A percentile compares a stretch with the other conserved stretches of the same genome.
Conservation (phyloP, 2,888 invertebrate genomes). For the Ryuthela nishihirai region DNA sequence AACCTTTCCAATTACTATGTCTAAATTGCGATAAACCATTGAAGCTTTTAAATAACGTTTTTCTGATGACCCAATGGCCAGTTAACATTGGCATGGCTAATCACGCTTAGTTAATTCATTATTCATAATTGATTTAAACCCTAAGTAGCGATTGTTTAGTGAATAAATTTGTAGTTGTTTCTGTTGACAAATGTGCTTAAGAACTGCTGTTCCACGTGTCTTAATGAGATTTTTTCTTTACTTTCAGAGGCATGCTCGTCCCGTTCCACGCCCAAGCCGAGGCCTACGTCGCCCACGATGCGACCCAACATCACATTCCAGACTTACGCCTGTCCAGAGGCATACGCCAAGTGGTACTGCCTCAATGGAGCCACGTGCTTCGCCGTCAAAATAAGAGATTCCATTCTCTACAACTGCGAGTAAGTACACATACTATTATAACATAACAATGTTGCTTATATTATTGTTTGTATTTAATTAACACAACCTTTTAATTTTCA, state of each 20-base stretch:
- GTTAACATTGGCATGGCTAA: too few species aligned
- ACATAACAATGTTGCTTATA: too few species aligned
- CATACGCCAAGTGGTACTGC: constrained; percentile 92
- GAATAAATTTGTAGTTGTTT: neutral
- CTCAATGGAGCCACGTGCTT: constrained; percentile 93
- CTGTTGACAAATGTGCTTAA: neutral
- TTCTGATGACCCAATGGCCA: too few species aligned
- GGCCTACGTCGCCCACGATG: constrained; percentile 70
- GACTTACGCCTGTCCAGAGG: constrained; percentile 85
- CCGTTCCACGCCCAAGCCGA: constrained; percentile 66
- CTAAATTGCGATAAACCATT: too few species aligned
- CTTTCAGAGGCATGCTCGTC: constrained; percentile 67
- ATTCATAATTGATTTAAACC: too few species aligned
- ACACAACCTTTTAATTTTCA: too few species aligned
- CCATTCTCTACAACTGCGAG: constrained; percentile 92
- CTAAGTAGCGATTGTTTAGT: too few species aligned
- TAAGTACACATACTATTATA: too few species aligned
- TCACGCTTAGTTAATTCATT: too few species aligned
- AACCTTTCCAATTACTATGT: too few species aligned
- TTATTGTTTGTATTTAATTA: too few species aligned
- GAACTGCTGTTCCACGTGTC: neutral
- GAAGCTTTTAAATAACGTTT: too few species aligned
- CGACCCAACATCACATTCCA: constrained; percentile 94
- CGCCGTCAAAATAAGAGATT: constrained; percentile 88
- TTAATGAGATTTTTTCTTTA: neutral